Base-by-base conservation (phyloP, 2,797 vertebrate genomes). In the Tiaroga cobitis region DNA sequence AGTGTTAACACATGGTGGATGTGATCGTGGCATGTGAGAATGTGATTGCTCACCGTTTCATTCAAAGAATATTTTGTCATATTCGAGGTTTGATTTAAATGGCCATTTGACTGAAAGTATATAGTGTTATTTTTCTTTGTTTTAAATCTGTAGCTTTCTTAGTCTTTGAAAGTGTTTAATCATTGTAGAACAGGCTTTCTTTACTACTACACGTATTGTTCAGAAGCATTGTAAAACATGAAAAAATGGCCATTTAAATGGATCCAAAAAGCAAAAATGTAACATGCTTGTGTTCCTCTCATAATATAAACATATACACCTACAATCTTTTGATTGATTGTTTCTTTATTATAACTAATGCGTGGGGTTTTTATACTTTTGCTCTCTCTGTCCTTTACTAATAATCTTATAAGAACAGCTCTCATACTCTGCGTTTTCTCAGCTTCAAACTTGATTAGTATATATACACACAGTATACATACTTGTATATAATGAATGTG, bases 21-120 rank as follows among this genome's bases (percentile, higher is more conserved):
- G 87, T 69, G 68, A 86, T 68, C 46, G n/a, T 87, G 84, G 69
- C 77, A 85, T 88, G 74, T 81, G 72, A 88, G 65, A 83, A 85
- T 87, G 65, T 73, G 67, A 85, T 67, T 78, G 67, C 56, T 70
- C 39, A 78, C 65, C 15, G 1, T 84, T 78, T 61, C 37, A n/a
- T 43, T 68, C 29, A 84, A 21, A 72, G n/a, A 63, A 51, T 24
- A 67, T 76, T 49, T 84, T 15, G n/a, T 61, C 34, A 70, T 70
- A 56, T 18, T 65, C 21, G 16, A 63, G 63, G 78, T 87, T 89
- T 67, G 51, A 84, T 87, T 87, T 87, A 84, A 83, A 87, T 86
- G 84, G 86, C 70, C 72, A 80, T 73, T 85, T n/a, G 16, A 61
- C 3, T 81, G 18, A 26, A 73, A 78, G 39, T 13, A 41, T 18